phyloP scores from a whole-genome alignment of 2,797 vertebrate genomes.

The Myripristis murdjan region DNA sequence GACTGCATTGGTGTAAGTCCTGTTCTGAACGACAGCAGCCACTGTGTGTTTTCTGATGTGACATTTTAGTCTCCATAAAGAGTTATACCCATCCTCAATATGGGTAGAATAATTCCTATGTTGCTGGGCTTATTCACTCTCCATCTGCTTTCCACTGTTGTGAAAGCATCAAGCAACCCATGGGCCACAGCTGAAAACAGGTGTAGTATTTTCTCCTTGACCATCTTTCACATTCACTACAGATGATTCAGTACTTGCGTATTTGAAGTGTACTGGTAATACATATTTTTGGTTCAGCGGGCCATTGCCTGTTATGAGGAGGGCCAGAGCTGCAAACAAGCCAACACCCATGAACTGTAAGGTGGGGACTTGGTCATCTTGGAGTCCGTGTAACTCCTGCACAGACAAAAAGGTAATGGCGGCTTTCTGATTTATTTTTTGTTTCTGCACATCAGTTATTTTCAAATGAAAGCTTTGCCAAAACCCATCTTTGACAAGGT shows the following conservation, averaged over 20 bases:
- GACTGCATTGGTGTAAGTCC: slow-evolving; percentile 24
- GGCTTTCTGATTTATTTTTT: not conserved
- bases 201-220: slow-evolving; percentile 55
- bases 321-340: slow-evolving; percentile 58
- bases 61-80: slow-evolving; percentile 11
- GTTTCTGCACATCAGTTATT: not conserved
- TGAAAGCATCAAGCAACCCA: slow-evolving; percentile 36
- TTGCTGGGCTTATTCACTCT: slow-evolving; percentile 57
- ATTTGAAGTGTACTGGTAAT: slow-evolving; percentile 11
- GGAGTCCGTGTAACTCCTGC: slow-evolving; percentile 92
- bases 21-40: slow-evolving; percentile 27
- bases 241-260: slow-evolving; percentile 17
- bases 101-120: slow-evolving; percentile 48
- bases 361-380: slow-evolving; percentile 89
- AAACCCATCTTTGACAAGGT: not conserved
- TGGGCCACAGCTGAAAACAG: slow-evolving; percentile 55
- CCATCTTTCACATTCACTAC: not conserved
- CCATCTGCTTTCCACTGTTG: slow-evolving; percentile 40
- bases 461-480: not conserved
- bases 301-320: slow-evolving; percentile 40
- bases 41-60: slow-evolving; percentile 18
- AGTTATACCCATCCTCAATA: slow-evolving; percentile 46
- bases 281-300: slow-evolving; percentile 5
- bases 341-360: slow-evolving; percentile 84
- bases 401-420: slow-evolving; percentile 87